Evolutionary conservation across 2,888 invertebrate genomes (phyloP).

Genomic region (Hyppa rectilinea): DNA sequence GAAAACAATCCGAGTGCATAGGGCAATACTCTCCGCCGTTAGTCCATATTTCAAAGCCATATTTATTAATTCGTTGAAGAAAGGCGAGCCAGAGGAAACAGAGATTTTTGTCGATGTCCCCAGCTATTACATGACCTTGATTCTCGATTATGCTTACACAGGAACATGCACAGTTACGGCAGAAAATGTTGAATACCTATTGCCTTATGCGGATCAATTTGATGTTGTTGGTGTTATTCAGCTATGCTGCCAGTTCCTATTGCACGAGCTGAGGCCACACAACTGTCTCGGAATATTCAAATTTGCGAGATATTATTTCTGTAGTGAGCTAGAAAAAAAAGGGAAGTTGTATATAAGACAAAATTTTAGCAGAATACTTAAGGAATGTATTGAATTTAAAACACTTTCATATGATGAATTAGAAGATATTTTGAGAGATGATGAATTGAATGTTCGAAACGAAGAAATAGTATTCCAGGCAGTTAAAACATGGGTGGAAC

Average conservation of each 20-base stretch:
- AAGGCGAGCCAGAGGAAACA: slow-evolving; percentile 91
- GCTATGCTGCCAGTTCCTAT: slow-evolving; percentile 92
- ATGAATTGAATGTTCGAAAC: slow-evolving; percentile 93
- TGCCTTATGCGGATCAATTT: slow-evolving; percentile 93
- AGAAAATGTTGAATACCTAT: slow-evolving; percentile 93
- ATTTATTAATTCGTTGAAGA: slow-evolving; percentile 92
- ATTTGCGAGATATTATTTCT: slow-evolving; percentile 93
- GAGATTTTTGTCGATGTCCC: slow-evolving; percentile 91
- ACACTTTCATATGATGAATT: slow-evolving; percentile 91
- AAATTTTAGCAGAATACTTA: slow-evolving; percentile 91
- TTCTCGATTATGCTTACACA: slow-evolving; percentile 94
- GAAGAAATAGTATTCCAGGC: slow-evolving; percentile 95
- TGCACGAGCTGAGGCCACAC: slow-evolving; percentile 91
- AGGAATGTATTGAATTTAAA: slow-evolving; percentile 92
- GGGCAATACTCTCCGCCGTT: slow-evolving; percentile 93
- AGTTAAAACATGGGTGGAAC: slow-evolving; percentile 93
- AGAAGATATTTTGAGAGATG: slow-evolving; percentile 92
- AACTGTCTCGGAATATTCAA: slow-evolving; percentile 94
- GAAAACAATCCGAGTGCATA: slow-evolving; percentile 92
- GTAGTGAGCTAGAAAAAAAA: slow-evolving; percentile 92
- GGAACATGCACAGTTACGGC: slow-evolving; percentile 92
- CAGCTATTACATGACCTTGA: slow-evolving; percentile 91
- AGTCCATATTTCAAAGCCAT: slow-evolving; percentile 94
- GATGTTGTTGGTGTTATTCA: slow-evolving; percentile 94
- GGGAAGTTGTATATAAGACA: slow-evolving; percentile 91